These are phyloP conservation scores for Asobara japonica DNA, from an alignment of 1,140 invertebrate genomes.

Conservation along the genomic window DNA sequence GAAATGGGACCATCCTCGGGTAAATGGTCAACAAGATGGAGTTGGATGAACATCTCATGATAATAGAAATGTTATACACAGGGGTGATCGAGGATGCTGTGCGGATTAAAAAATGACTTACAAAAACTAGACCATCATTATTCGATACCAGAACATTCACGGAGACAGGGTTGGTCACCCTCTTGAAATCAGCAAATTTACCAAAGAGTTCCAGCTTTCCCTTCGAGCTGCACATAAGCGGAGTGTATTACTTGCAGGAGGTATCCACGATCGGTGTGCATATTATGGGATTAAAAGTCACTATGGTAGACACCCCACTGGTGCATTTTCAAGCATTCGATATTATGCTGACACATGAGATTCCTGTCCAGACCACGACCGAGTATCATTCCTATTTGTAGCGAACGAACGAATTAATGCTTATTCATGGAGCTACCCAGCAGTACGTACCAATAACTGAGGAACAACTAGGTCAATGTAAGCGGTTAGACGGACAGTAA, in stretches of 20 bases:
- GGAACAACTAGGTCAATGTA: background rate
- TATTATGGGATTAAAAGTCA: background rate
- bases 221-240: background rate
- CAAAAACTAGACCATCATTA: background rate
- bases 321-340: background rate
- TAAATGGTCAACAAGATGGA: background rate
- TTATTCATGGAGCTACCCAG: background rate
- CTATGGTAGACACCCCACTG: background rate
- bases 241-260: background rate
- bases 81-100: background rate
- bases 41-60: background rate
- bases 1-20: background rate
- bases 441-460: background rate
- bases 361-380: background rate
- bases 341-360: background rate
- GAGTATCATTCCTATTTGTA: background rate
- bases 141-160: background rate
- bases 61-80: background rate
- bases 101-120: background rate
- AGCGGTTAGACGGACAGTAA: background rate
- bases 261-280: background rate
- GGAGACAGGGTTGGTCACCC: background rate
- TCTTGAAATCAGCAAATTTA: background rate
- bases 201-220: background rate
- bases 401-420: background rate